Base-by-base conservation (phyloP, 2,797 vertebrate species). In the Steatocranus sp. region DNA sequence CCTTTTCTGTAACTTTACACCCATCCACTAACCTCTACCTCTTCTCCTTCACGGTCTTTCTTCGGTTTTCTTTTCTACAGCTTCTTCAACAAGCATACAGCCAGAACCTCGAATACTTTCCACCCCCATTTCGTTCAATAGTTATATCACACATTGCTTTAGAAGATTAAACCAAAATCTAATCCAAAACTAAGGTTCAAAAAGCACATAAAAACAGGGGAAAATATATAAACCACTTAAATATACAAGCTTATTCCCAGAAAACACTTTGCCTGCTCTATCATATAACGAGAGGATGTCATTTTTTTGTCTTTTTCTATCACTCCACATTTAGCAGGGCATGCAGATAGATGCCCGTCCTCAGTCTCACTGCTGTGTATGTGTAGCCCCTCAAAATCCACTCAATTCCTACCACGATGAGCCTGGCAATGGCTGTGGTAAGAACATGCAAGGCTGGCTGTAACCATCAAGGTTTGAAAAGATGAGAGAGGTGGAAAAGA, bases 61-160 rank as follows among this genome's bases (percentile, higher is more conserved):
- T 82, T 87, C 83, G 36, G 74, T 48, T 86, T 90, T 85, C 80
- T 86, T 91, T 87, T 86, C 77, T 84, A 53, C 75, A 85, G 83
- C 74, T 49, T 70, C 76, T 76, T 81, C 76, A 78, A 70, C 86
- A 68, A 88, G 70, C 83, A 80, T 85, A 83, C 34, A 32, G 77
- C 82, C 86, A 84, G 86, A 83, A 77, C 89, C 81, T 83, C 87
- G 41, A 78, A 88, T 88, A 87, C 84, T 78, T 88, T 90, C 89
- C 92, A 77, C 91, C 92, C 92, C 91, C 80, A 86, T 89, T 91
- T 91, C 87, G 81, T 82, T 91, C 83, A 70, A 84, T 78, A 88
- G 83, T 93, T 91, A 88, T 89, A 86, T 92, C 88, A 89, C 89
- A 83, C 85, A 3, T 88, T 89, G 86, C 91, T 90, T 91, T 87